Evolutionary conservation across 2,888 invertebrate genomes (phyloP).

Genomic region (Drosophila tripunctata): DNA sequence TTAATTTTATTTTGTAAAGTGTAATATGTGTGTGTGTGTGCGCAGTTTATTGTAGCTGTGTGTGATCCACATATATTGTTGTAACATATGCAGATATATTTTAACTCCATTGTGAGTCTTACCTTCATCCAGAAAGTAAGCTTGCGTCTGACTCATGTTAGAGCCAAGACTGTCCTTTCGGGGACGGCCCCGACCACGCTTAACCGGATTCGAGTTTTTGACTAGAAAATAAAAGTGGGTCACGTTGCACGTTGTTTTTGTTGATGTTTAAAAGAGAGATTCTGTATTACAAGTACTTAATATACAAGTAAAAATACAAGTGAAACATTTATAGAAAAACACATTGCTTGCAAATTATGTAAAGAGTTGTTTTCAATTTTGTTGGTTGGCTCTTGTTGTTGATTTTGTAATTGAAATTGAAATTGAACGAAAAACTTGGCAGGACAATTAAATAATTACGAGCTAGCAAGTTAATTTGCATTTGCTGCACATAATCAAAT

Average conservation of each 20-base stretch:
- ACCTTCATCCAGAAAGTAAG: conserved; percentile 91
- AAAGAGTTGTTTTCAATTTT: conserved; percentile 8
- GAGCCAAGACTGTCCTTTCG: conserved; percentile 85
- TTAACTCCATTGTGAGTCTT: conserved; percentile 75
- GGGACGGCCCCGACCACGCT: conserved; percentile 87
- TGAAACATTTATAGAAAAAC: conserved; percentile 29
- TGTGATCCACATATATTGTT: conserved; percentile 39
- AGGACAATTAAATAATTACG: conserved; percentile 31
- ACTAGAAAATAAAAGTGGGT: conserved; percentile 80
- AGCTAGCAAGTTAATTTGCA: conserved; percentile 29
- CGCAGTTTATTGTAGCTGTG: conserved; percentile 36
- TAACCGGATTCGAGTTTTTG: conserved; percentile 85
- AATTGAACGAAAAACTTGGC: conserved; percentile 17
- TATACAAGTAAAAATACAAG: conserved; percentile 28
- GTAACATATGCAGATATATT: conserved; percentile 36
- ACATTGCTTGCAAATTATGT: conserved; percentile 50
- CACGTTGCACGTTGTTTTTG: conserved; percentile 21
- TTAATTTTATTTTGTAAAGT: background rate
- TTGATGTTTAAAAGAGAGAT: background rate
- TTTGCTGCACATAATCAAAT: conserved; percentile 3
- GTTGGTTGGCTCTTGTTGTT: background rate
- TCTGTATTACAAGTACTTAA: conserved; percentile 21
- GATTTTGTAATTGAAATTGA: too few relatives aligned
- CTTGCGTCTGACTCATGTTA: conserved; percentile 86
- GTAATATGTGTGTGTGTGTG: conserved; percentile 20